Base-by-base conservation (phyloP, 1,140 invertebrate species). In the Eumaeus atala region DNA sequence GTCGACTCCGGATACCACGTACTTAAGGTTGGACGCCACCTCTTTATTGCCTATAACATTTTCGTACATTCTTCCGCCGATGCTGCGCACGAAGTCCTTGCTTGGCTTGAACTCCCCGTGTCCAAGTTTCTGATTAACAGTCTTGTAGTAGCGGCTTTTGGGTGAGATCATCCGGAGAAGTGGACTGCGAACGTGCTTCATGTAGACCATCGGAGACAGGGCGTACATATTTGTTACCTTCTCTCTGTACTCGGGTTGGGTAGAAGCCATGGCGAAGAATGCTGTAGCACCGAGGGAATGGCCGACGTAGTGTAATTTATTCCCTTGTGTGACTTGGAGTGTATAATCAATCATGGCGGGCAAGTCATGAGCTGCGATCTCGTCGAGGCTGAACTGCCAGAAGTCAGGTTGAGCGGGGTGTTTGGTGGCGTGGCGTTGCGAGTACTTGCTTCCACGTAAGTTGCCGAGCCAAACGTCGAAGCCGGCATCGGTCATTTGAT, bases 391-490 rank as follows among this genome's bases (percentile, higher is more conserved):
- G 62, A 86, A 90, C 42, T 87, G 72, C 89, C 89, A 90, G 70
- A 89, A 90, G 12, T 84, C 77, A 37, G 72, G 62, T 9, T 82
- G 57, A 11, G 80, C 61, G 17, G 72, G 87, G 51, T 66, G 81
- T 42, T 90, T 84, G 56, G 61, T 87, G 14, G 74, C 76, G 69
- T 93, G 92, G 37, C 78, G 81, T 55, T 84, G 88, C 0, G 92
- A 92, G 66, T 94, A 94, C 6, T 88, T 89, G 68, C 92, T 94
- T 9, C 94, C 93, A 34, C 94, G 88, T 5, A 89, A 89, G 73
- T 95, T 95, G 11, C 90, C 91, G 62, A 95, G 75, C 92, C 92
- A 95, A 7, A 95, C 92, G 59, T 95, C 93, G 54, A 90, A 95
- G 16, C 92, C 92, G 38, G 86, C 78, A 61, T 94, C 79, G 16